A percentile compares a stretch with the other conserved stretches of the same genome.
Conservation (phyloP, 2,888 invertebrate genomes). For the Leptogaster cylindrica region DNA sequence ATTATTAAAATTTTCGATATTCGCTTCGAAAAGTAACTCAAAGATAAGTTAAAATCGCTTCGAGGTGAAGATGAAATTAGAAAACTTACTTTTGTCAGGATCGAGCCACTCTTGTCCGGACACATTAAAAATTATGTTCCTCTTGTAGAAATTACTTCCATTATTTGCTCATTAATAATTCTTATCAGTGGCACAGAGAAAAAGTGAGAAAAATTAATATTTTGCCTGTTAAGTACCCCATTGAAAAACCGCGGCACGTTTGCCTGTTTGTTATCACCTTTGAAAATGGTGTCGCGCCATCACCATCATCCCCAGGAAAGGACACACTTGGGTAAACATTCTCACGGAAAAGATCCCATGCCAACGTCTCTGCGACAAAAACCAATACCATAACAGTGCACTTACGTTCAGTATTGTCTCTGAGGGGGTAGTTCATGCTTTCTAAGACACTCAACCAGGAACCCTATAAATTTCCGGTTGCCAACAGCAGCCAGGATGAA, state of each 20-base stretch:
- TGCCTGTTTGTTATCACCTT: slow-evolving; percentile 46
- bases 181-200: slow-evolving; percentile 50
- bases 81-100: too few species aligned
- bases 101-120: background rate
- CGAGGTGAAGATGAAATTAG: too few species aligned
- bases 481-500: slow-evolving; percentile 26
- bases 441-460: slow-evolving; percentile 35
- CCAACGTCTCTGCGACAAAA: slow-evolving; percentile 9
- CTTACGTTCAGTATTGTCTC: slow-evolving; percentile 16
- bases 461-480: slow-evolving; percentile 37
- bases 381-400: slow-evolving; percentile 22
- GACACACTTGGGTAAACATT: slow-evolving; percentile 43
- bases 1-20: too few species aligned
- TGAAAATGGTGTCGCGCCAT: slow-evolving; percentile 38
- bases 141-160: slow-evolving; percentile 54
- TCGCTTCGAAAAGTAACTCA: too few species aligned
- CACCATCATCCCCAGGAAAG: slow-evolving; percentile 33
- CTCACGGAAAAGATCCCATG: slow-evolving; percentile 1
- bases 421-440: slow-evolving; percentile 23
- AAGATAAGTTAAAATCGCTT: too few species aligned
- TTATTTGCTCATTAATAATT: slow-evolving; percentile 56
- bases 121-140: slow-evolving; percentile 49
- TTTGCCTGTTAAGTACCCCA: slow-evolving; percentile 45
- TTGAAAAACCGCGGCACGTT: slow-evolving; percentile 46
- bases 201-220: slow-evolving; percentile 47